phyloP scores from a whole-genome alignment of 2,113 vertebrate species.

The Leptodactylus fuscus region DNA sequence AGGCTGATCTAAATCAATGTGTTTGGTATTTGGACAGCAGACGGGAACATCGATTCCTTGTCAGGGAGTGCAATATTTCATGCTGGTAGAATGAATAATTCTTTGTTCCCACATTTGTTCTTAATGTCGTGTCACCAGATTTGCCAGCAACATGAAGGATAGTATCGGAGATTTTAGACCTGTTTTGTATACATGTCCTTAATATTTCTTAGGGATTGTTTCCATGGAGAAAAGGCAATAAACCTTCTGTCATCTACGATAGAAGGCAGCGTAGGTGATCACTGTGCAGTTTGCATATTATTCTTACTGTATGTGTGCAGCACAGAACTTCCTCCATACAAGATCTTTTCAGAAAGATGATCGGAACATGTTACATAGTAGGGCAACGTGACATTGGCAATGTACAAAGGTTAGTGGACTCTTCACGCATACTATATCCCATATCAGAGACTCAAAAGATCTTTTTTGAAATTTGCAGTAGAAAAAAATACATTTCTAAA shows the following conservation, averaged over 20 bases:
- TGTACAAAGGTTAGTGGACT: too few relatives aligned
- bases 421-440: too few relatives aligned
- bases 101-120: constrained; percentile 12
- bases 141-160: neutral
- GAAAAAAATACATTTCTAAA: too few relatives aligned
- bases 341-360: too few relatives aligned
- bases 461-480: too few relatives aligned
- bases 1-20: constrained; percentile 57
- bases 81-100: constrained; percentile 38
- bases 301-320: neutral
- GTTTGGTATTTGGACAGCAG: constrained; percentile 40
- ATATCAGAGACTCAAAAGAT: too few relatives aligned
- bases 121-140: constrained; percentile 19
- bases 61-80: constrained; percentile 40
- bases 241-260: neutral
- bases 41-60: constrained; percentile 43
- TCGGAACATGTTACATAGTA: too few relatives aligned
- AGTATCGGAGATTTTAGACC: neutral
- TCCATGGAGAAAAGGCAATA: neutral
- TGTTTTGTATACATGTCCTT: neutral
- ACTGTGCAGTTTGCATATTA: neutral
- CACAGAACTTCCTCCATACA: too few relatives aligned
- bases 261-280: neutral
- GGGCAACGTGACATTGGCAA: too few relatives aligned
- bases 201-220: neutral